Base-by-base conservation (phyloP, 2,888 invertebrate species). In the Auanema freiburgensis region DNA sequence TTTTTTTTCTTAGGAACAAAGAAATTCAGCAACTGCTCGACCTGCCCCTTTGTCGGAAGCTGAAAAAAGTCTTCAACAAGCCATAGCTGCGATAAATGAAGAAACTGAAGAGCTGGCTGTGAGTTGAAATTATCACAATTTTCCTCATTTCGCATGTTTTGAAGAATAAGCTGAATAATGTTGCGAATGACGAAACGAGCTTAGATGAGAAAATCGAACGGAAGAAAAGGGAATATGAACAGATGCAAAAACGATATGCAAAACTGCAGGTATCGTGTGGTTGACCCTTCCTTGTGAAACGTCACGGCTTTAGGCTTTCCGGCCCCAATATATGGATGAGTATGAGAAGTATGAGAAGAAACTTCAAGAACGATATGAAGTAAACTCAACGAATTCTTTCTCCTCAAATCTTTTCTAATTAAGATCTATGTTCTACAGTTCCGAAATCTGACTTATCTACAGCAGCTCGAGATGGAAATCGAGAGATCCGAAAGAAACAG, bases 291-390 rank as follows among this genome's bases (percentile, higher is more conserved):
- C 25, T 2, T 50, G 49, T 16, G 16, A 62, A 24, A 41, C n/a
- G n/a, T n/a, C n/a, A n/a, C n/a, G n/a, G n/a, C 63, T 74, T 64
- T 65, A 79, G 76, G 59, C 74, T 40, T 80, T 83, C 59, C 79
- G 92, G 57, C 97, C 97, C 0, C 95, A 94, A 0, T 97, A 95
- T 84, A 90, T 96, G 88, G 93, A 94, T 78, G 97, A 98, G 85
- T 92, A 93, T 85, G 92, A 92, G 65, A 89, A 90, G 54, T 87
- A 93, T 58, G 96, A 98, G 85, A 86, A 87, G 49, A 93, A 94
- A 83, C 85, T 97, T 18, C 90, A 91, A 79, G 87, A 88, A 69
- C 87, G 94, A 21, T 76, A 76, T 55, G 66, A 67, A 61, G 71
- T 71, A 11, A 53, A 33, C 33, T 33, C n/a, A n/a, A n/a, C n/a